phyloP scores from a whole-genome alignment of 2,888 invertebrate species.

The Amblyjoppa proteus region DNA sequence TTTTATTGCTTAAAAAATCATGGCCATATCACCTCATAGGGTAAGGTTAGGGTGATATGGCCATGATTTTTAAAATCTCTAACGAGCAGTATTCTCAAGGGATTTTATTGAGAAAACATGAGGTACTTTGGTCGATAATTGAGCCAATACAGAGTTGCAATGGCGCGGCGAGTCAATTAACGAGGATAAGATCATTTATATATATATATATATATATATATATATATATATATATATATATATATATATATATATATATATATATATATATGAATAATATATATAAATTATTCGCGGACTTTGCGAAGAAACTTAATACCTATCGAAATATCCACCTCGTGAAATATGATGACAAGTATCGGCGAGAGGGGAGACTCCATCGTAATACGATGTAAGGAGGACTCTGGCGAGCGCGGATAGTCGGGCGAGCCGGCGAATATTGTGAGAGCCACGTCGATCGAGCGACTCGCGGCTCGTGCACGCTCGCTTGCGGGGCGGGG shows the following conservation, averaged over 20 bases:
- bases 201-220: not conserved
- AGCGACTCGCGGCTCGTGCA: slow-evolving; percentile 32
- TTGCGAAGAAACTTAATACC: not conserved
- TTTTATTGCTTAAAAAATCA: too few species aligned
- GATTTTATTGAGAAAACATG: not conserved
- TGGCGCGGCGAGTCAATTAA: slow-evolving; percentile 5
- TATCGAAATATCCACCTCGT: slow-evolving; percentile 19
- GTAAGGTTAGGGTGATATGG: too few species aligned
- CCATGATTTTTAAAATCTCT: too few species aligned
- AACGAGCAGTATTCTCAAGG: not conserved
- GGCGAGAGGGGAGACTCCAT: slow-evolving; percentile 23
- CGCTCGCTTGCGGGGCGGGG: slow-evolving; percentile 8
- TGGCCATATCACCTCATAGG: too few species aligned
- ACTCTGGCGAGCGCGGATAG: not conserved
- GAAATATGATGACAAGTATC: slow-evolving; percentile 21
- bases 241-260: too few species aligned
- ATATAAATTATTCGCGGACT: not conserved
- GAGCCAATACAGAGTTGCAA: not conserved
- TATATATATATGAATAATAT: not conserved
- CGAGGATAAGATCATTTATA: slow-evolving; percentile 2
- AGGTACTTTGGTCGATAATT: slow-evolving; percentile 9
- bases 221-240: too few species aligned
- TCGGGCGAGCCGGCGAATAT: slow-evolving; percentile 1
- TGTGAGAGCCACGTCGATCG: slow-evolving; percentile 43
- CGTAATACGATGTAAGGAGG: slow-evolving; percentile 36